Evolutionary conservation across 2,888 invertebrate species (phyloP).

Genomic region (Thera obeliscata): DNA sequence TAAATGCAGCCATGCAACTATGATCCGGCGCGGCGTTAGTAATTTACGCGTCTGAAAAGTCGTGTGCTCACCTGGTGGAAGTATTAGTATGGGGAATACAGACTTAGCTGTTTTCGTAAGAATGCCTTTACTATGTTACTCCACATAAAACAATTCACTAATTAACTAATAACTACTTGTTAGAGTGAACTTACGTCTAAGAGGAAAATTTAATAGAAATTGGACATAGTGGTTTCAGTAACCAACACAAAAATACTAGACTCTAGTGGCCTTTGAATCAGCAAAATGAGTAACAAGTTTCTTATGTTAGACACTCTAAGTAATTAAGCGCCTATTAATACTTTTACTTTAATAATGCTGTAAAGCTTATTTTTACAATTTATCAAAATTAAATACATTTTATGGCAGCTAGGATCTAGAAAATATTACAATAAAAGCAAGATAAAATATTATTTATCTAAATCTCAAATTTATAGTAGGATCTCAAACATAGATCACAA

Average conservation of each 20-base stretch:
- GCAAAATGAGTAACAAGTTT: conserved; percentile 22
- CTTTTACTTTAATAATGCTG: conserved; percentile 23
- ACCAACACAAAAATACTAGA: conserved; percentile 32
- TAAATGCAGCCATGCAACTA: background rate
- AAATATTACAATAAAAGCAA: conserved; percentile 51
- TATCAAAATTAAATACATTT: conserved; percentile 53
- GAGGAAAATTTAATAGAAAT: conserved; percentile 31
- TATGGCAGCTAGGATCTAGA: conserved; percentile 69
- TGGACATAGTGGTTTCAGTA: conserved; percentile 23
- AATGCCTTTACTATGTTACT: conserved; percentile 3
- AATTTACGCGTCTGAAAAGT: background rate
- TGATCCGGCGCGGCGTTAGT: no score
- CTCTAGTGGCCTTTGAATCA: conserved; percentile 30
- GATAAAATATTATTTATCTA: conserved; percentile 40
- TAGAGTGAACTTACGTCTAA: conserved; percentile 39
- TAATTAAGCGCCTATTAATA: conserved; percentile 15
- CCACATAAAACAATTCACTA: conserved; percentile 10
- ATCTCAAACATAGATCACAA: conserved; percentile 36
- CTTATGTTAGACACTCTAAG: conserved; percentile 16
- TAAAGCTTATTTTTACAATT: conserved; percentile 29
- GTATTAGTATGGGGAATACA: background rate
- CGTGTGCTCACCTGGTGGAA: background rate
- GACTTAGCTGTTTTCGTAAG: conserved; percentile 3
- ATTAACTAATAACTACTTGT: conserved; percentile 28
- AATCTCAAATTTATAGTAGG: conserved; percentile 40